These are phyloP conservation scores for Tridacna gigas DNA, from an alignment of 2,888 invertebrate genomes.

Conservation along the genomic window DNA sequence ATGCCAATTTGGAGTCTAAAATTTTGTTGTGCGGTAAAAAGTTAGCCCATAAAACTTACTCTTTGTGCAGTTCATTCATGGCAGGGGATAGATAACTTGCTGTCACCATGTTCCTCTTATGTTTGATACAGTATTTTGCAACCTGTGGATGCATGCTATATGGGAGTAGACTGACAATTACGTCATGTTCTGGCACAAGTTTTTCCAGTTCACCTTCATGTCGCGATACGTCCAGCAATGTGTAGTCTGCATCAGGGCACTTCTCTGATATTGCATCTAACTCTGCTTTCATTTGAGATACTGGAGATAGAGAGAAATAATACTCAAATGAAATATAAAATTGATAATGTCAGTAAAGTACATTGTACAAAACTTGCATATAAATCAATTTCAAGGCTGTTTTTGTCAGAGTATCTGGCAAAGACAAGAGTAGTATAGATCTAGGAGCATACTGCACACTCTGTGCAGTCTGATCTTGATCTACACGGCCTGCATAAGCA, in stretches of 20 bases:
- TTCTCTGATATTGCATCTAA: conserved; percentile 92
- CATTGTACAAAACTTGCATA: no score
- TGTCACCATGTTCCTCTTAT: conserved; percentile 96
- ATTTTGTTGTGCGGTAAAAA: no score
- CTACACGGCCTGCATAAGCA: no score
- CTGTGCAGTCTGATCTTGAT: no score
- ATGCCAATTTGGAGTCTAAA: no score
- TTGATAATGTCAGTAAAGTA: no score
- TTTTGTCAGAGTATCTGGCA: no score
- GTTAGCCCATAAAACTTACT: conserved; percentile 86
- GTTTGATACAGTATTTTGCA: conserved; percentile 94
- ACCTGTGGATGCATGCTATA: conserved; percentile 94
- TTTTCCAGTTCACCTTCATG: conserved; percentile 89
- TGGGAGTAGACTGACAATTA: conserved; percentile 92
- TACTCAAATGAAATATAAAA: neutral
- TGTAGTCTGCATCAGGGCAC: conserved; percentile 89
- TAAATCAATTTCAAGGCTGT: no score
- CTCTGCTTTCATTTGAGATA: conserved; percentile 94
- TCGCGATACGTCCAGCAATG: conserved; percentile 93
- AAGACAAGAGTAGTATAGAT: no score
- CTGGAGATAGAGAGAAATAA: conserved; percentile 83
- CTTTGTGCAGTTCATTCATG: conserved; percentile 91
- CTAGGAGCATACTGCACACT: no score
- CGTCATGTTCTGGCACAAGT: conserved; percentile 88
- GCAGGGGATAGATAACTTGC: conserved; percentile 96